These are phyloP conservation scores for Spodoptera frugiperda DNA, from an alignment of 1,140 invertebrate genomes.

Conservation along the genomic window DNA sequence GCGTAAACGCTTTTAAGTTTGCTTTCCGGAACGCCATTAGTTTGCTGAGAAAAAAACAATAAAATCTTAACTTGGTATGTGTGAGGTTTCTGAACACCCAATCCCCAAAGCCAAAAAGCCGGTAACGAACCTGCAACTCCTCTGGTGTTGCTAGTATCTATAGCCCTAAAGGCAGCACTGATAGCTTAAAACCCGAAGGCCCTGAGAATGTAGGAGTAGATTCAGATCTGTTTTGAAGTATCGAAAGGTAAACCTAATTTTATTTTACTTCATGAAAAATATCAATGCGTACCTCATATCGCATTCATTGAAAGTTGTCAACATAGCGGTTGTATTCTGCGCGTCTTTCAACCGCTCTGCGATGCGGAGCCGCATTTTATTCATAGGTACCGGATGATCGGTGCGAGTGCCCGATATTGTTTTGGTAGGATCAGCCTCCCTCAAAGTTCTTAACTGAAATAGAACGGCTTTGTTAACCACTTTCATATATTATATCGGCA, in stretches of 20 bases:
- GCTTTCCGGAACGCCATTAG: constrained; percentile 98
- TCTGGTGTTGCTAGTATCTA: too few relatives aligned
- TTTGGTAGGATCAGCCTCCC: constrained; percentile 73
- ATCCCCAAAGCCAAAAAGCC: too few relatives aligned
- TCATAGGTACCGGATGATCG: constrained; percentile 98
- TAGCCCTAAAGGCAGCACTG: too few relatives aligned
- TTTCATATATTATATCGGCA: too few relatives aligned
- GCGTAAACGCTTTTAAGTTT: constrained; percentile 94
- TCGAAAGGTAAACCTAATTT: neutral
- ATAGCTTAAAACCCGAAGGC: too few relatives aligned
- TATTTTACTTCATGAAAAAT: neutral
- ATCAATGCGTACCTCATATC: constrained; percentile 92
- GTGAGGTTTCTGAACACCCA: too few relatives aligned
- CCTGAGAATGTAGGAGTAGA: too few relatives aligned
- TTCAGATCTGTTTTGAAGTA: too few relatives aligned
- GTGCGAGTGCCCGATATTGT: constrained; percentile 94
- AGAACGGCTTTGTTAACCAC: too few relatives aligned
- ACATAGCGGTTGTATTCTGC: constrained; percentile 99
- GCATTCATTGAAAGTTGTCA: constrained; percentile 99
- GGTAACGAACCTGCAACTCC: too few relatives aligned
- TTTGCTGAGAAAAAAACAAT: constrained; percentile 86
- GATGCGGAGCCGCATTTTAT: constrained; percentile 97
- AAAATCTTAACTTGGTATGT: too few relatives aligned
- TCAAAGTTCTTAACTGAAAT: constrained; percentile 62
- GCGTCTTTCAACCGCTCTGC: constrained; percentile 98